Conservation (phyloP, 2,797 vertebrate species). For the Dendrocincla tyrannina region DNA sequence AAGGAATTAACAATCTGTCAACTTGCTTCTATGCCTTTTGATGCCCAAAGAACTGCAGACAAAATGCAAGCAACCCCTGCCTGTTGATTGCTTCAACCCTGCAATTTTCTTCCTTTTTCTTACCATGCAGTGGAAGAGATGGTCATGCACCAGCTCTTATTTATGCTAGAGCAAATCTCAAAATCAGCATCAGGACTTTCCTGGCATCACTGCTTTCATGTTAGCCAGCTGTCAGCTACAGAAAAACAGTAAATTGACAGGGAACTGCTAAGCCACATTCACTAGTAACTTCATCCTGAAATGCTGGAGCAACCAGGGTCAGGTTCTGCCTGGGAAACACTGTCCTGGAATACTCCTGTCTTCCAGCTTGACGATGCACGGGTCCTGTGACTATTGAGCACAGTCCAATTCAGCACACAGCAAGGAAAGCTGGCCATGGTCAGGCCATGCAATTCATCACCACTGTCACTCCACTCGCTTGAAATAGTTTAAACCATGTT, state of each 20-base stretch:
- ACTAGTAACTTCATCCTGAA: background rate
- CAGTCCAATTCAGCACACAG: fast-evolving
- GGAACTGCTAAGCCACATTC: background rate
- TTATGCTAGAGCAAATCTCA: background rate
- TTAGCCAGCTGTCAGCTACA: background rate
- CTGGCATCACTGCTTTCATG: background rate
- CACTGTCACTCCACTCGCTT: background rate
- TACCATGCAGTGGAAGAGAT: background rate
- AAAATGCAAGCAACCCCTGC: background rate
- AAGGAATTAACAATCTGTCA: constrained; percentile 28
- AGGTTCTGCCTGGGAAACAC: background rate
- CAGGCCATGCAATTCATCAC: background rate
- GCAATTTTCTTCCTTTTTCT: background rate
- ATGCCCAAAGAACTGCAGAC: background rate
- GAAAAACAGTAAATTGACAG: background rate
- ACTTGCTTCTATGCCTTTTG: background rate
- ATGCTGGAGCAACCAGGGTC: background rate
- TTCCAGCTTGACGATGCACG: fast-evolving
- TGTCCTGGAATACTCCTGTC: fast-evolving
- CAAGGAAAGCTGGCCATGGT: fast-evolving
- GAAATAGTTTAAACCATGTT: background rate
- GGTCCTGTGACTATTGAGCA: background rate
- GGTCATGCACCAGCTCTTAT: background rate
- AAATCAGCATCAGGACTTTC: background rate
- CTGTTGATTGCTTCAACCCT: background rate